Base-by-base conservation (phyloP, 2,113 vertebrate genomes). In the Brachyhypopomus gauderio region DNA sequence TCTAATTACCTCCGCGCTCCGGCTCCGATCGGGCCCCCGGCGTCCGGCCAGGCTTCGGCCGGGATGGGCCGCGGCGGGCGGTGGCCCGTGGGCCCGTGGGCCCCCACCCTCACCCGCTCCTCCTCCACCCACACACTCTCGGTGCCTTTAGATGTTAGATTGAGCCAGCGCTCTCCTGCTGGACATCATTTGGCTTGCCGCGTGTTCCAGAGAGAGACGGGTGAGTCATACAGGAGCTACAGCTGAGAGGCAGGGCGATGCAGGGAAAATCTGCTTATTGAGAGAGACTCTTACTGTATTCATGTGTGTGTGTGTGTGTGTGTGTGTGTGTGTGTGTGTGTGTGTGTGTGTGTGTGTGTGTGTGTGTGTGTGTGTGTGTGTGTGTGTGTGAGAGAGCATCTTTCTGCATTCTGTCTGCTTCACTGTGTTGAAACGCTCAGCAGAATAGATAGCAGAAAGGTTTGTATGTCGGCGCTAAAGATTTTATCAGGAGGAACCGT, bases 1-100 rank as follows among this genome's bases (percentile, higher is more conserved):
- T 76, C 76, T 90, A 88, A 91, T 92, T 86, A 90, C 85, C 45
- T 85, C 83, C 63, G 30, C 30, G 1, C 30, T 30, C 30, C 30
- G 30, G 30, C 67, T 52, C 71, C 84, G 82, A 60, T 75, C 55
- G 56, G 83, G 81, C 85, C 70, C 8, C 58, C 9, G 11, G 70
- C 55, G 69, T 59, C 45, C 41, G 11, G 45, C 45, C 41, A 9
- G 41, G 41, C 41, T 1, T 1, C 30, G 30, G 30, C 30, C 3
- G 30, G 30, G 30, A 30, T 30, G 30, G 30, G 30, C 1, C 30
- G 30, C 41, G 41, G 41, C 41, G 41, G 5, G 41, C 41, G 45
- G 45, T 14, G 45, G 45, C 9, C 9, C 8, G 8, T 14, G 45
- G 12, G 45, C 45, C n/a, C n/a, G n/a, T n/a, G n/a, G n/a, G n/a